Percentiles rank a stretch among this genome's conserved stretches.
phyloP scores from a whole-genome alignment of 2,113 vertebrate genomes.

The Meles meles region DNA sequence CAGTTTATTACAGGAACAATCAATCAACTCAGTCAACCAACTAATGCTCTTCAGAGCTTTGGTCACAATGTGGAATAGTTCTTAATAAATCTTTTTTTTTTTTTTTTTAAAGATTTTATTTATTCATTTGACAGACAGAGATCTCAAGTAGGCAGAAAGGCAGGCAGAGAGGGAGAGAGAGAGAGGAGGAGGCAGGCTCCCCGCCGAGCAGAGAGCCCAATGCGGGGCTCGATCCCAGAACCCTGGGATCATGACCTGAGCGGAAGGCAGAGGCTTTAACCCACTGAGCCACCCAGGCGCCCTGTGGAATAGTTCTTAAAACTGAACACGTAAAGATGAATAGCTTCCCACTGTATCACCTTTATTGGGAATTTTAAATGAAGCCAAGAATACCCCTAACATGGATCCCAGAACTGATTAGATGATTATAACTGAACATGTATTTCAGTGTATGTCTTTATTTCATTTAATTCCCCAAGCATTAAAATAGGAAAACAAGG shows the following conservation, averaged over 20 bases:
- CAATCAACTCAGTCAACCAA: neutral
- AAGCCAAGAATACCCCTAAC: neutral
- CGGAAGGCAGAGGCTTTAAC: too few species aligned
- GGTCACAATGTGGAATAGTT: neutral
- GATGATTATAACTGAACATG: neutral
- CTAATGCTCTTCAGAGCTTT: neutral
- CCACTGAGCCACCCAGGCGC: too few species aligned
- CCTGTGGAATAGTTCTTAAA: neutral
- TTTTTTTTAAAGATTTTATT: too few species aligned
- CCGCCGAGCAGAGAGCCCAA: too few species aligned
- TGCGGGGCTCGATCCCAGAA: too few species aligned
- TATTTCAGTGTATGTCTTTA: neutral
- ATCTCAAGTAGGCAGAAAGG: too few species aligned
- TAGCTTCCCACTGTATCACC: neutral
- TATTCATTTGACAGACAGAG: too few species aligned
- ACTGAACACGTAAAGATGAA: neutral
- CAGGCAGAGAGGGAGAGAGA: too few species aligned
- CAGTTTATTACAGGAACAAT: neutral
- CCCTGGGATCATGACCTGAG: too few species aligned
- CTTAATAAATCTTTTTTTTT: too few species aligned
- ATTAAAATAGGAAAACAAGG: neutral
- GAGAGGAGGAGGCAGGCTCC: too few species aligned
- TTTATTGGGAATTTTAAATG: neutral
- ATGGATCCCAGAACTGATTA: neutral
- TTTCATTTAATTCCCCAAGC: neutral